Evolutionary conservation across 2,113 vertebrate genomes (phyloP).

Genomic region (Eurypyga helias): DNA sequence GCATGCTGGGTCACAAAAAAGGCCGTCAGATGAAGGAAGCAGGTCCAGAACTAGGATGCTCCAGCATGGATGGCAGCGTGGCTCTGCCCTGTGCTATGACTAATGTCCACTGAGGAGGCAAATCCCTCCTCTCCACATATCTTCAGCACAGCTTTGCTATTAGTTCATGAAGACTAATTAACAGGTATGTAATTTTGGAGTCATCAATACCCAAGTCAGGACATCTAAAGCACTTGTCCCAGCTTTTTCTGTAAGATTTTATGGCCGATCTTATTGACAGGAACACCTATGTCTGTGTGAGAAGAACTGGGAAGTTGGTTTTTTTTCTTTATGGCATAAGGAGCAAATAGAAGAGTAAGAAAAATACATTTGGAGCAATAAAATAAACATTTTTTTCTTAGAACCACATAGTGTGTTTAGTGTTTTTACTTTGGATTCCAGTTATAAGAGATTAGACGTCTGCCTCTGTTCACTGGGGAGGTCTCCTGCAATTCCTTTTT

Average conservation of each 20-base stretch:
- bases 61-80: rapidly evolving
- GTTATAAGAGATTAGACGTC: background rate
- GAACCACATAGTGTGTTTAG: rapidly evolving
- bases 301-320: background rate
- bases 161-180: background rate
- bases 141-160: background rate
- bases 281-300: rapidly evolving
- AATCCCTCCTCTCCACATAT: background rate
- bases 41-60: background rate
- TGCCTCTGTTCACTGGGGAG: background rate
- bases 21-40: background rate
- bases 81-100: background rate
- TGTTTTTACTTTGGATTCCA: background rate
- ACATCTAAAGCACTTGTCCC: background rate
- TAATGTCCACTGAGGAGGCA: background rate
- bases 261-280: background rate
- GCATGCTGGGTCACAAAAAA: background rate
- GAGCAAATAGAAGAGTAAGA: background rate
- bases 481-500: background rate
- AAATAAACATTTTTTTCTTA: background rate
- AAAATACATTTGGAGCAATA: background rate
- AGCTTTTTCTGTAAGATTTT: background rate
- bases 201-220: background rate
- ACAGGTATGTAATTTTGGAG: background rate
- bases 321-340: too few species aligned